These are phyloP conservation scores for Ophraella communa DNA, from an alignment of 2,888 invertebrate genomes.

Conservation along the genomic window DNA sequence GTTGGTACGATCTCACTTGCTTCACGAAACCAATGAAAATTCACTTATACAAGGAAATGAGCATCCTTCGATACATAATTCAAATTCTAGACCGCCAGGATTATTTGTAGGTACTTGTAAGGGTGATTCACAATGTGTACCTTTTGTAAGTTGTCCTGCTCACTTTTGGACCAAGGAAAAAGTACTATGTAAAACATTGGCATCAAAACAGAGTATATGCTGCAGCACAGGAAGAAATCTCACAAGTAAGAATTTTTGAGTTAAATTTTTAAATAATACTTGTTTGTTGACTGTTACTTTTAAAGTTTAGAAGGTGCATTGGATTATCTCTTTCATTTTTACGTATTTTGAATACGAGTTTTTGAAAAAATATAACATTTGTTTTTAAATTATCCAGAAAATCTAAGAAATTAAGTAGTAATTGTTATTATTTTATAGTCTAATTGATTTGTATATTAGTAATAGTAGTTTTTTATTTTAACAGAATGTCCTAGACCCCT, in stretches of 20 bases:
- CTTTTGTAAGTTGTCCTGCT: slow-evolving; percentile 72
- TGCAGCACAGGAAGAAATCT: slow-evolving; percentile 69
- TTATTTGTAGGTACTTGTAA: slow-evolving; percentile 56
- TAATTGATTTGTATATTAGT: no score
- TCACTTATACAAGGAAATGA: neutral
- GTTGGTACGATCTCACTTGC: slow-evolving; percentile 1
- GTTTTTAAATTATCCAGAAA: no score
- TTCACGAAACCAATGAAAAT: neutral
- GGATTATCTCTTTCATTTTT: no score
- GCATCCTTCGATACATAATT: neutral
- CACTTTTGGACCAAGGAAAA: slow-evolving; percentile 58
- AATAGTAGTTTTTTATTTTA: no score
- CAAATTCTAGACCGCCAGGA: slow-evolving; percentile 4
- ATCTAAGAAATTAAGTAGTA: no score
- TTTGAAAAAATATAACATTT: no score
- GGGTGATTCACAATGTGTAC: slow-evolving; percentile 64
- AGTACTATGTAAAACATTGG: slow-evolving; percentile 62
- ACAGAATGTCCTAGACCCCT: no score
- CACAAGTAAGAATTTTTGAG: slow-evolving; percentile 61
- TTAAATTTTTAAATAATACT: no score
- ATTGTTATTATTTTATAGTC: no score
- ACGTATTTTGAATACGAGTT: no score
- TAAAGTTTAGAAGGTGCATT: no score
- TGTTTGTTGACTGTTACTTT: no score
- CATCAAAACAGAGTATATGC: slow-evolving; percentile 65